These are phyloP conservation scores for Parapristionchus giblindavisi DNA, from an alignment of 2,888 invertebrate genomes.

Conservation along the genomic window DNA sequence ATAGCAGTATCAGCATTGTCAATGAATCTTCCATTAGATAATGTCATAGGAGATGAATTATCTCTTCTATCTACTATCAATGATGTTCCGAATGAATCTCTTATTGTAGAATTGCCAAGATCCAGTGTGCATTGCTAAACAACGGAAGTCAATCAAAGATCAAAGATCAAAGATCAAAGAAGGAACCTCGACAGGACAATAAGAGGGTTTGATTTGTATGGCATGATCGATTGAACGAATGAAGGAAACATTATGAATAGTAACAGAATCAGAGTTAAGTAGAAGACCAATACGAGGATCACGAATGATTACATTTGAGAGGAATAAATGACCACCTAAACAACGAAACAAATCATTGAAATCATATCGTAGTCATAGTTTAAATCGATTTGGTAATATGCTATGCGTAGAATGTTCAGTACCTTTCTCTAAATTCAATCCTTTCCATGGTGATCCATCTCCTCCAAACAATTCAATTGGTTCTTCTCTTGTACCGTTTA, in stretches of 20 bases:
- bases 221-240: slow-evolving; percentile 20
- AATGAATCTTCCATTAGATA: slow-evolving; percentile 11
- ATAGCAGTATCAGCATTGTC: slow-evolving; percentile 29
- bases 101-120: slow-evolving; percentile 30
- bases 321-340: slow-evolving; percentile 34
- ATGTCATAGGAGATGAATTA: background rate
- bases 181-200: slow-evolving; percentile 6
- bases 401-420: slow-evolving; percentile 1
- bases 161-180: background rate
- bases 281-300: slow-evolving; percentile 24
- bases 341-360: background rate
- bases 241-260: slow-evolving; percentile 32
- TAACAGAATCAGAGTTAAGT: slow-evolving; percentile 20
- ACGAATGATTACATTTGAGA: slow-evolving; percentile 28
- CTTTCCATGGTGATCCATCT: slow-evolving; percentile 28
- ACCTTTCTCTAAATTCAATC: slow-evolving; percentile 31
- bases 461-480: slow-evolving; percentile 35
- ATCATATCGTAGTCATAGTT: background rate
- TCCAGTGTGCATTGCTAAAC: slow-evolving; percentile 14
- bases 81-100: slow-evolving; percentile 28
- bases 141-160: background rate
- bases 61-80: background rate
- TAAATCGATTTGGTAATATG: background rate
- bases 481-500: slow-evolving; percentile 26
- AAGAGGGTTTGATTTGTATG: background rate